Evolutionary conservation across 2,888 invertebrate genomes (phyloP), one percentile per base, ranked within the genome.

Genomic region (Lapara coniferarum): DNA sequence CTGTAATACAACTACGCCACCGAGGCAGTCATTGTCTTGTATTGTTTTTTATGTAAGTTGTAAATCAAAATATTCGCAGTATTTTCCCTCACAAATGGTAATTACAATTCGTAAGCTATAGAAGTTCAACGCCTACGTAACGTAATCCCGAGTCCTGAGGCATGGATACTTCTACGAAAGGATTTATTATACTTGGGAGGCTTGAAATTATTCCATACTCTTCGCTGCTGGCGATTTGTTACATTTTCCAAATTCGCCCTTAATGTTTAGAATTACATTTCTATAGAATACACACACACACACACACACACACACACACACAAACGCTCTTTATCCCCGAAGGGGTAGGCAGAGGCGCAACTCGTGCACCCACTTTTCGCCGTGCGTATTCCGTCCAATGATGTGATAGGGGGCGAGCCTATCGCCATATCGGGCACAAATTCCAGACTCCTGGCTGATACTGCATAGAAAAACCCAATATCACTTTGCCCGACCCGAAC

Each of bases 81-180:
- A 46, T 63, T 63, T 63, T 46, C 10, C 12, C 4, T 10, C 25
- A 37, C 8, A 37, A 7, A 37, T 37, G 8, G 2, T 5, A 37
- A 8, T 37, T 37, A 37, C 37, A 37, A 46, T 63, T 63, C 49
- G 16, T 63, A 67, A 67, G 70, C 46, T 55, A 66, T 59, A 69
- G 67, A 66, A 58, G 25, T 71, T 66, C 70, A 51, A 66, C 70
- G 59, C 70, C 68, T 57, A 70, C 69, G 58, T 57, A 56, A 25
- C 67, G 46, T 37, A 67, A 46, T 56, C 56, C 56, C 10, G 30
- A 49, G 56, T 49, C 53, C 53, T 52, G 44, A 53, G 16, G 13
- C 53, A 44, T 44, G 14, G 10, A 55, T 30, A 67, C 46, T 63
- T 63, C 46, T 12, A 46, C 16, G 63, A n/a, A n/a, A 59, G 59